phyloP scores from a whole-genome alignment of 1,140 invertebrate genomes.

The Papilio glaucus region DNA sequence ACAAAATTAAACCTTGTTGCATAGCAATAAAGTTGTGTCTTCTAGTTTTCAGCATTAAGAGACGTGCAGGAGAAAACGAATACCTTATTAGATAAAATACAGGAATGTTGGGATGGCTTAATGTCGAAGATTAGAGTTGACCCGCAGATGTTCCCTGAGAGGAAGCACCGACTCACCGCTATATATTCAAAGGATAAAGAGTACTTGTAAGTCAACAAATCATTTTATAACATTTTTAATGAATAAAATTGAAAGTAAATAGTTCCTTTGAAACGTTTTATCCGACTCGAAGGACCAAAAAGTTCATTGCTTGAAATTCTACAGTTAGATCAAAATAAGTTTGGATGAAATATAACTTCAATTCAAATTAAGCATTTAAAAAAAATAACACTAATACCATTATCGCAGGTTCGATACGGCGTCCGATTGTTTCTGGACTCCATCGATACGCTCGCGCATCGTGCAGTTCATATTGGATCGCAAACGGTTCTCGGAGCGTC shows the following conservation, averaged over 20 bases:
- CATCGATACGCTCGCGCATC: slow-evolving; percentile 92
- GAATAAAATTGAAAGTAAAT: not conserved
- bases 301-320: not conserved
- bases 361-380: too few relatives aligned
- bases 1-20: not conserved
- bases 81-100: slow-evolving; percentile 85
- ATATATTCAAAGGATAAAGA: slow-evolving; percentile 94
- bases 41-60: slow-evolving; percentile 86
- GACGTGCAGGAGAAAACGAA: slow-evolving; percentile 85
- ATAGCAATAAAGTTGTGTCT: slow-evolving; percentile 30
- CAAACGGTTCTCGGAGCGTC: slow-evolving; percentile 89
- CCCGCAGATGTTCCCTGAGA: slow-evolving; percentile 87
- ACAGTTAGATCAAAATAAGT: too few relatives aligned
- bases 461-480: slow-evolving; percentile 96
- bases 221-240: not conserved
- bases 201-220: slow-evolving; percentile 88
- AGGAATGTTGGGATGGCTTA: slow-evolving; percentile 84
- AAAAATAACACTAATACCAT: not conserved
- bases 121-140: slow-evolving; percentile 87
- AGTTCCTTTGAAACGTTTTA: not conserved
- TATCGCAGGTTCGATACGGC: slow-evolving; percentile 91
- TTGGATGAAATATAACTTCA: too few relatives aligned
- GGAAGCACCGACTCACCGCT: slow-evolving; percentile 90
- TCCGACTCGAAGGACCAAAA: slow-evolving; percentile 11
- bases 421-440: slow-evolving; percentile 92